phyloP scores from a whole-genome alignment of 2,797 vertebrate species.

The Falco columbarius region DNA sequence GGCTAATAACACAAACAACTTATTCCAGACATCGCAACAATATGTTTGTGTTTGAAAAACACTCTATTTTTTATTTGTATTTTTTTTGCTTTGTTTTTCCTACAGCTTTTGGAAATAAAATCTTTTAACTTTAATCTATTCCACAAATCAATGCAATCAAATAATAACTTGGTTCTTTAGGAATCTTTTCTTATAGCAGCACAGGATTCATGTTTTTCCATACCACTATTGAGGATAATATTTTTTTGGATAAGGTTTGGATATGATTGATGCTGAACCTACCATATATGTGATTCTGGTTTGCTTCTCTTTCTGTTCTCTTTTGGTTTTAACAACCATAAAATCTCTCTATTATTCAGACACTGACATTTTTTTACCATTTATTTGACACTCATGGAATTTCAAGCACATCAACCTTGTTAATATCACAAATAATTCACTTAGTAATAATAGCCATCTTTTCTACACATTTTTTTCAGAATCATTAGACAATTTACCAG shows the following conservation, averaged over 20 bases:
- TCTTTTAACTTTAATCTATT: background rate
- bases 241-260: background rate
- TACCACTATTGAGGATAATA: background rate
- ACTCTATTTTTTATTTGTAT: accelerated
- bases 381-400: background rate
- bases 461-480: background rate
- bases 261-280: background rate
- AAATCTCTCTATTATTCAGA: background rate
- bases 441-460: background rate
- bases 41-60: background rate
- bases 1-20: slow-evolving; percentile 13
- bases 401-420: background rate
- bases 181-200: background rate
- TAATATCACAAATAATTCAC: background rate
- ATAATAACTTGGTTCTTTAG: background rate
- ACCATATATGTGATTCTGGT: background rate
- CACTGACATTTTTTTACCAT: background rate
- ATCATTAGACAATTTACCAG: background rate
- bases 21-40: background rate
- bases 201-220: background rate
- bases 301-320: background rate
- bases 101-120: background rate
- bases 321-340: background rate
- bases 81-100: background rate
- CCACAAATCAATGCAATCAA: background rate